These are phyloP conservation scores for Ameiurus melas DNA, from an alignment of 2,113 vertebrate genomes.

Conservation along the genomic window DNA sequence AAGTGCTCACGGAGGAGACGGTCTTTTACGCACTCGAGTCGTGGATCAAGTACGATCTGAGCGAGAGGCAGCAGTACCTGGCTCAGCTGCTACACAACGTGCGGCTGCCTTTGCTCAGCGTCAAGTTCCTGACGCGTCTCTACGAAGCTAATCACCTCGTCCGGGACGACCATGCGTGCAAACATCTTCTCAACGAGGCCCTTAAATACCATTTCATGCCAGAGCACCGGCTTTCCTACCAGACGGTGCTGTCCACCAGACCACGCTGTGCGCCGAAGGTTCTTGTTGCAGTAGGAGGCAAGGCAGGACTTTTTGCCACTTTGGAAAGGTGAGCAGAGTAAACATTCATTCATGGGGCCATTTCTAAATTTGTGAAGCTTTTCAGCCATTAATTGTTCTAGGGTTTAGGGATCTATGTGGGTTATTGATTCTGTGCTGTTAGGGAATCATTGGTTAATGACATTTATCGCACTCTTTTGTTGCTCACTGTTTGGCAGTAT, in stretches of 20 bases:
- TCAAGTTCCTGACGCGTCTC: slow-evolving; percentile 93
- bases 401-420: not conserved
- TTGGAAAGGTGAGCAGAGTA: slow-evolving; percentile 85
- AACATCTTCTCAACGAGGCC: slow-evolving; percentile 96
- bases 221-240: slow-evolving; percentile 94
- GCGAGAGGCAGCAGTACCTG: slow-evolving; percentile 90
- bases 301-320: slow-evolving; percentile 94
- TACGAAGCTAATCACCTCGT: slow-evolving; percentile 99
- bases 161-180: slow-evolving; percentile 94
- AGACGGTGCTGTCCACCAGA: slow-evolving; percentile 86
- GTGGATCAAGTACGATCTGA: slow-evolving; percentile 95
- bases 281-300: slow-evolving; percentile 93
- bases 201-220: slow-evolving; percentile 99
- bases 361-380: not conserved
- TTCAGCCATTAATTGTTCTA: not conserved
- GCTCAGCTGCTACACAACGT: slow-evolving; percentile 92
- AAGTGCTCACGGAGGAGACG: slow-evolving; percentile 91
- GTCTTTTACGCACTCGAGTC: slow-evolving; percentile 94
- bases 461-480: not conserved
- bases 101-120: slow-evolving; percentile 91
- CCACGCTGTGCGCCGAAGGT: slow-evolving; percentile 95
- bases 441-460: not conserved
- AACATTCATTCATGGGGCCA: not conserved
- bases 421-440: not conserved
- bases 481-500: slow-evolving; percentile 73